phyloP scores from a whole-genome alignment of 2,113 vertebrate species.

The Calypte anna region DNA sequence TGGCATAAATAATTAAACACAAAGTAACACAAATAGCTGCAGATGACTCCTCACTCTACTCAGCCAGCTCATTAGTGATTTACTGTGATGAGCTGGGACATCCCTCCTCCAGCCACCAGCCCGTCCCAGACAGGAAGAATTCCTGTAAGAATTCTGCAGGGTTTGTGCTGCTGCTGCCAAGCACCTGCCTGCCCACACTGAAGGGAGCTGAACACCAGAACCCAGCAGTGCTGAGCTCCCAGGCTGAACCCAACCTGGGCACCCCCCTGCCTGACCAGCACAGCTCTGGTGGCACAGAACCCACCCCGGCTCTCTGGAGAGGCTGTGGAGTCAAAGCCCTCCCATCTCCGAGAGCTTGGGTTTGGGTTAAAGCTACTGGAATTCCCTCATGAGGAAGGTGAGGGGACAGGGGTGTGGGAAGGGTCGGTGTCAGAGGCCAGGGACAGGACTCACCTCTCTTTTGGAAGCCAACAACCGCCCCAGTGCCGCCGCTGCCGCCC shows the following conservation, averaged over 20 bases:
- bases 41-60: background rate
- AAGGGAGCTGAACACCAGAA: background rate
- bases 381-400: accelerated
- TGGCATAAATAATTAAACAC: conserved; percentile 50
- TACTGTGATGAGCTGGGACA: background rate
- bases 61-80: background rate
- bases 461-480: conserved; percentile 75
- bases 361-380: background rate
- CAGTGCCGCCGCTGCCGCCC: conserved; percentile 61
- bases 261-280: background rate
- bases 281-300: accelerated
- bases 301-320: background rate
- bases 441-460: conserved; percentile 77
- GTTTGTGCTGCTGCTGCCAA: background rate
- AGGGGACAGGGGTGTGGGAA: accelerated
- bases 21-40: conserved; percentile 41
- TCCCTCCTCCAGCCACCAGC: background rate
- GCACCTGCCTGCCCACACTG: background rate
- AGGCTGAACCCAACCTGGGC: background rate
- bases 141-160: background rate
- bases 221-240: accelerated
- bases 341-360: accelerated
- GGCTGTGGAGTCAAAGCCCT: background rate
- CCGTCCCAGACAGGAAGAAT: background rate
- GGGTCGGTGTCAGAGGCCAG: background rate